These are phyloP conservation scores for Ficedula albicollis DNA, from an alignment of 2,797 vertebrate genomes.

Conservation along the genomic window DNA sequence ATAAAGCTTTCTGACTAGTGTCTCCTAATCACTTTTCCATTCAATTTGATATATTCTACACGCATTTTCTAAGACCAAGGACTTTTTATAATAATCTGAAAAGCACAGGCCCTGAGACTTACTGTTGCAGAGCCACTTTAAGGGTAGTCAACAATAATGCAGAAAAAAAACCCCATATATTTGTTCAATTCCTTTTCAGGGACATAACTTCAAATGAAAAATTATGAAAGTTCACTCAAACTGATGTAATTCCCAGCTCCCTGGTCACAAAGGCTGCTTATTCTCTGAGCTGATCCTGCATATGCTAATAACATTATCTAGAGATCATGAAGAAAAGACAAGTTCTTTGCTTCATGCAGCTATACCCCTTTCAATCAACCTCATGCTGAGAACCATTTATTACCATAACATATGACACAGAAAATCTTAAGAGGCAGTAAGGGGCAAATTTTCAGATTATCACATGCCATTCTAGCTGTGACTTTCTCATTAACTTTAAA, in stretches of 20 bases:
- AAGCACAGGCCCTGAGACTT: not conserved
- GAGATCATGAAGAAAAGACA: slow-evolving; percentile 8
- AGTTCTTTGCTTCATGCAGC: slow-evolving; percentile 25
- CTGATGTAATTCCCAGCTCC: not conserved
- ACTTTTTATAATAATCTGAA: not conserved
- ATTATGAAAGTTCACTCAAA: not conserved
- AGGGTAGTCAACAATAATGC: not conserved
- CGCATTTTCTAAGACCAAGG: not conserved
- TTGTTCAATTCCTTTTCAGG: not conserved
- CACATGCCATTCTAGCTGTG: slow-evolving; percentile 31
- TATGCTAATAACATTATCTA: slow-evolving; percentile 33
- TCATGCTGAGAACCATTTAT: slow-evolving; percentile 53
- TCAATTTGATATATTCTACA: not conserved
- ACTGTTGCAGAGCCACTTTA: not conserved
- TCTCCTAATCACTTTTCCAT: not conserved
- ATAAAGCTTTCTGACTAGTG: not conserved
- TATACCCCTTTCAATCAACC: slow-evolving; percentile 55
- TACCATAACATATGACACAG: slow-evolving; percentile 43
- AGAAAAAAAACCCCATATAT: not conserved
- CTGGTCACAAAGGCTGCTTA: not conserved
- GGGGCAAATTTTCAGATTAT: slow-evolving; percentile 62
- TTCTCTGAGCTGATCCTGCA: slow-evolving; percentile 4
- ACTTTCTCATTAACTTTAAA: slow-evolving; percentile 46
- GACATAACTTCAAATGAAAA: not conserved
- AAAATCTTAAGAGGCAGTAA: slow-evolving; percentile 41